Percentiles rank a stretch among this genome's conserved stretches.
Conservation (phyloP, 2,113 vertebrate species). For the Diphyllodes magnificus region DNA sequence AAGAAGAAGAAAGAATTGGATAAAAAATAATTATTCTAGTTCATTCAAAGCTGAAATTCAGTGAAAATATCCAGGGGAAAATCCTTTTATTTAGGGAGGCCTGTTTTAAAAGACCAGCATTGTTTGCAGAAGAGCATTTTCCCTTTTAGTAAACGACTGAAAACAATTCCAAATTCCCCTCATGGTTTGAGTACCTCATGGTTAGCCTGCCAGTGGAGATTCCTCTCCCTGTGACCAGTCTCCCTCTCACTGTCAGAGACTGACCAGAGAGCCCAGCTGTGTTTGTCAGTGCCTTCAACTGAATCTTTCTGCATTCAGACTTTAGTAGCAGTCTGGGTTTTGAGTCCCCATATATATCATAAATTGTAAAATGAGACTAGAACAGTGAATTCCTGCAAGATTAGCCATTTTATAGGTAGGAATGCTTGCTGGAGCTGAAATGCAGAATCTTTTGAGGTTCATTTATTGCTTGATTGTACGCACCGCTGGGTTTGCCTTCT, state of each 20-base stretch:
- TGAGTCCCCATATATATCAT: neutral
- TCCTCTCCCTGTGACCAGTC: neutral
- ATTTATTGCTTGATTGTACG: conserved; percentile 34
- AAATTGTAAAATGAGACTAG: neutral
- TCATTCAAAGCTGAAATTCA: conserved; percentile 9
- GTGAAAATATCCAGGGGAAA: neutral
- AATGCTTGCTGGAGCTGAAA: conserved; percentile 27
- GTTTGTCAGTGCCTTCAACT: neutral
- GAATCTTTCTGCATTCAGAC: neutral
- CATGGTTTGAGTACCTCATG: neutral
- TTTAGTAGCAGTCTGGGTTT: neutral
- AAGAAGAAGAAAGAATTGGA: conserved; percentile 21
- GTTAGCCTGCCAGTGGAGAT: neutral
- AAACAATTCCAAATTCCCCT: neutral
- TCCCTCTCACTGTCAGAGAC: neutral
- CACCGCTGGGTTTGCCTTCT: neutral
- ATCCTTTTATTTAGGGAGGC: neutral
- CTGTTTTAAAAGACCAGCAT: neutral
- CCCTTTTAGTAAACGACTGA: neutral
- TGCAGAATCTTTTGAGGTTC: conserved; percentile 48
- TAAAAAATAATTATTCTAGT: neutral
- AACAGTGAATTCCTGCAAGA: conserved; percentile 18
- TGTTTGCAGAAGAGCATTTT: neutral
- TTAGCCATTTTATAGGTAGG: conserved; percentile 15
- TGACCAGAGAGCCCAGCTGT: neutral